These are phyloP conservation scores for Jacana jacana DNA, from an alignment of 2,113 vertebrate genomes.

Conservation along the genomic window DNA sequence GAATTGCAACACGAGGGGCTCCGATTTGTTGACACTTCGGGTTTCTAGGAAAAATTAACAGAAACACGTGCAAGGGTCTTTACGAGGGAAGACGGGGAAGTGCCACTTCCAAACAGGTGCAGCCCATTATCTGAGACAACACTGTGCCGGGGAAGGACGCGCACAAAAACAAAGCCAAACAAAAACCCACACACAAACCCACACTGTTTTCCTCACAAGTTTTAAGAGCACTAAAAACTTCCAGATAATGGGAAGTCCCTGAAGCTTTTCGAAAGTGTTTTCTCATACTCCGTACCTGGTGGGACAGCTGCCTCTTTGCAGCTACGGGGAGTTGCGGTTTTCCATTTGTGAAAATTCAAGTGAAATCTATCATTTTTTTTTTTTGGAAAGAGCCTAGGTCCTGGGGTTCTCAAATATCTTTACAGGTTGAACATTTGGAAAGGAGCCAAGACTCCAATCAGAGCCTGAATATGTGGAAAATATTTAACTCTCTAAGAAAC, in stretches of 20 bases:
- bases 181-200: no score
- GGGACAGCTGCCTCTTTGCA: slow-evolving; percentile 70
- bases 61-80: slow-evolving; percentile 49
- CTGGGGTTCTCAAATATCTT: slow-evolving; percentile 75
- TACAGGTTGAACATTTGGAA: slow-evolving; percentile 75
- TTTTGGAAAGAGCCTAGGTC: slow-evolving; percentile 60
- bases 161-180: no score
- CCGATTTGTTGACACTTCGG: slow-evolving; percentile 42
- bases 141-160: no score
- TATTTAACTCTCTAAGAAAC: slow-evolving; percentile 75
- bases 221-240: slow-evolving; percentile 71
- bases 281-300: slow-evolving; percentile 67
- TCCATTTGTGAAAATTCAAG: slow-evolving; percentile 74
- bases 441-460: slow-evolving; percentile 71
- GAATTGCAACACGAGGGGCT: neutral
- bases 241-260: slow-evolving; percentile 73
- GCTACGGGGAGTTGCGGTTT: slow-evolving; percentile 70
- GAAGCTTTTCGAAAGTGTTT: slow-evolving; percentile 72
- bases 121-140: slow-evolving; percentile 64
- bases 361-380: slow-evolving; percentile 75
- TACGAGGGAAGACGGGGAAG: slow-evolving; percentile 37
- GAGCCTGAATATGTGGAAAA: slow-evolving; percentile 65
- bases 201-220: slow-evolving; percentile 45
- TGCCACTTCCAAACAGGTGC: slow-evolving; percentile 70
- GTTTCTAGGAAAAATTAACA: slow-evolving; percentile 66